Base-by-base conservation (phyloP, 2,888 invertebrate genomes). In the Dicranocentrus wangi region DNA sequence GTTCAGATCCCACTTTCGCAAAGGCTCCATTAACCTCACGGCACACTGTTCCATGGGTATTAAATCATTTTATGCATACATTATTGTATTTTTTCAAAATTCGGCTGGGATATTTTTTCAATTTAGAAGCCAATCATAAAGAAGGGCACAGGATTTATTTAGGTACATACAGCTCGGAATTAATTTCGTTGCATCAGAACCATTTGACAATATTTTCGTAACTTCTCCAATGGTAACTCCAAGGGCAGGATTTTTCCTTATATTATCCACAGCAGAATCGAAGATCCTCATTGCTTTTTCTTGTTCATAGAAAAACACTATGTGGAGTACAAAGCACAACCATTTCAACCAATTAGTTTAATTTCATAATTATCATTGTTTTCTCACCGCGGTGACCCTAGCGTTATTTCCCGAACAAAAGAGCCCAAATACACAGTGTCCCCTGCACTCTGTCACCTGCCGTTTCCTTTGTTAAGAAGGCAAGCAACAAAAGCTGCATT, bases 221-320 rank as follows among this genome's bases (percentile, higher is more conserved):
- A 91, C 90, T 0, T 91, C 90, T 72, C 92, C 93, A 77, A 91
- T 90, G 43, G 92, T 92, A 7, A 94, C 88, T 0, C 93, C 93
- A 81, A 93, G 89, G 87, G 90, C 92, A 2, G 92, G 92, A 88
- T 93, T 93, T 81, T 93, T 91, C 86, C 93, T 91, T 15, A 94
- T 90, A 88, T 92, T 94, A 76, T 93, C 93, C 82, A 92, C 90
- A 1, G 93, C 93, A 21, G 93, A 93, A 86, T 85, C 82, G 75
- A 83, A 83, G 32, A 69, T 25, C 28, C 75, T 72, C 27, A 93
- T 90, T 63, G 92, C 91, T 88, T 94, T 93, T 77, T 92, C 92
- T 87, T 93, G 93, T 88, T 94, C 94, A 87, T 94, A 94, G 66
- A 94, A 92, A 87, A 92, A 91, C 88, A 94, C 94, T 94, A 88